phyloP scores from a whole-genome alignment of 2,797 vertebrate species.

The Glossophaga mutica region DNA sequence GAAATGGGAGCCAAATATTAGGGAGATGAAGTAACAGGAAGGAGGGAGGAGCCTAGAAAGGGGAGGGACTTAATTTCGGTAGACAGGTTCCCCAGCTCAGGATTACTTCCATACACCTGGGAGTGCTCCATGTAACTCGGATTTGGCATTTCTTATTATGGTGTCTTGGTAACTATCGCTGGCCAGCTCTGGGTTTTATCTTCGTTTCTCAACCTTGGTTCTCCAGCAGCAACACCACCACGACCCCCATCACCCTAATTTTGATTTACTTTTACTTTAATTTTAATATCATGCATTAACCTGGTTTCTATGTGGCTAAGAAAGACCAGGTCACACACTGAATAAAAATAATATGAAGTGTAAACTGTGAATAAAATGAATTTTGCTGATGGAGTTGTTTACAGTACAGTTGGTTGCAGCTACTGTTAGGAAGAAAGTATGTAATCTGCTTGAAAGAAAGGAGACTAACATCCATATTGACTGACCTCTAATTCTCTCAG shows the following conservation, averaged over 20 bases:
- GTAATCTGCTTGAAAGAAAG: neutral
- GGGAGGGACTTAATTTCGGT: neutral
- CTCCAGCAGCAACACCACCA: neutral
- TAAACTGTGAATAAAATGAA: neutral
- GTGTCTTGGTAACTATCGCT: neutral
- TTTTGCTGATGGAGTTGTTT: neutral
- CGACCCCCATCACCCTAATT: neutral
- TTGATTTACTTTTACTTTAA: neutral
- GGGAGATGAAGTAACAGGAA: neutral
- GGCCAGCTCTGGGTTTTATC: neutral
- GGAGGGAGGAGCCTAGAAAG: neutral
- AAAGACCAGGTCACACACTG: neutral
- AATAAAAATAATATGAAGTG: neutral
- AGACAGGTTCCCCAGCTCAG: neutral
- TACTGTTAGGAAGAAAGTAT: neutral
- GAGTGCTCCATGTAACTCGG: neutral
- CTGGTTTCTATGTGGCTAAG: neutral
- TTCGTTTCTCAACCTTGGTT: neutral
- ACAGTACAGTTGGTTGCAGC: neutral
- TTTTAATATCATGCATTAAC: neutral
- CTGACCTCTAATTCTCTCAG: neutral
- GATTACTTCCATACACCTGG: neutral
- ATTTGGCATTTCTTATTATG: neutral
- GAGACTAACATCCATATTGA: neutral
- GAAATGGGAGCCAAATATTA: neutral